Evolutionary conservation across 2,797 vertebrate genomes (phyloP), one percentile per base, ranked within the genome.

Genomic region (Vireo griseus): DNA sequence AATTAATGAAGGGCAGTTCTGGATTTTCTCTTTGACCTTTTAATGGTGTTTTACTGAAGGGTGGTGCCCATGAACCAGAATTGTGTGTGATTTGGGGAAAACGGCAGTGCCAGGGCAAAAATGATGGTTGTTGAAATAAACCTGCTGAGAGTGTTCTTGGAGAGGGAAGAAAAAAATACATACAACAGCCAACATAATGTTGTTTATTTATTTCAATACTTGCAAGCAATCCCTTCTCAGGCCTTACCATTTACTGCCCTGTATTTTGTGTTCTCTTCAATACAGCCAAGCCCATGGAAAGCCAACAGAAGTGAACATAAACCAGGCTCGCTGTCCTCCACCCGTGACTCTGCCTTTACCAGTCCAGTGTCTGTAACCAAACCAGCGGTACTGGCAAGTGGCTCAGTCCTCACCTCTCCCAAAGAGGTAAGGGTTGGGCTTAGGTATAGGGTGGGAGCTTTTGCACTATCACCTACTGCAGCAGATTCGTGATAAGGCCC

Each of bases 341-440:
- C 98, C 96, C 98, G 99, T 96, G 99, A 99, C 97, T 99, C 99
- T 92, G 98, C 99, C 97, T 99, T 99, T 97, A 99, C 99, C 98
- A 99, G 99, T 98, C 99, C 99, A 45, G 97, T 99, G 93, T 99
- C 99, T 98, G 98, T 98, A 98, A 98, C 98, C 98, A 99, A 99
- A 98, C 98, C 99, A 97, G 98, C 98, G 96, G 98, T 98, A 97
- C 98, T 99, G 90, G 98, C 98, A 94, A 98, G 98, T 97, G 98
- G 98, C 96, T 97, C 98, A 92, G 98, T 98, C 96, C 99, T 99
- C 96, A 98, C 97, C 97, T 98, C 98, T 98, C 98, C 98, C 86
- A 99, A 98, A 99, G 99, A 99, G 99, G 99, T 99, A 97, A 98
- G 97, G 58, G 6, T 55, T 88, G 57, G 33, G 12, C 72, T 58